phyloP scores from a whole-genome alignment of 2,888 invertebrate genomes.

The Helobdella robusta region DNA sequence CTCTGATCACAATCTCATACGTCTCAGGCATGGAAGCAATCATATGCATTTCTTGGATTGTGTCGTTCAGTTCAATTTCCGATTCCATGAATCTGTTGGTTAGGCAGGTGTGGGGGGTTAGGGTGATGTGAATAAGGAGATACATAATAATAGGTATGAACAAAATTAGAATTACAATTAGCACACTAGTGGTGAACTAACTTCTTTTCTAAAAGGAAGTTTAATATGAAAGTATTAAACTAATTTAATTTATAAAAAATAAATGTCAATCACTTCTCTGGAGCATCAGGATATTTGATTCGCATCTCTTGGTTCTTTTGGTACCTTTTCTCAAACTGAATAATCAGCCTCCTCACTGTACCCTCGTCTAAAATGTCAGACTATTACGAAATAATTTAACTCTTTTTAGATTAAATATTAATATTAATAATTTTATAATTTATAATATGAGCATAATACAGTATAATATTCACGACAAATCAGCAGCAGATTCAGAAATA shows the following conservation, averaged over 20 bases:
- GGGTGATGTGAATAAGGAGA: neutral
- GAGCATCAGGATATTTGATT: constrained; percentile 91
- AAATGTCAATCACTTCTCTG: constrained; percentile 67
- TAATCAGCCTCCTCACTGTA: constrained; percentile 73
- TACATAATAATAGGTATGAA: no score
- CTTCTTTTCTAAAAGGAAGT: no score
- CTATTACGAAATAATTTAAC: constrained; percentile 44
- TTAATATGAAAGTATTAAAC: neutral
- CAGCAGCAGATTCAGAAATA: no score
- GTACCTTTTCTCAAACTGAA: constrained; percentile 86
- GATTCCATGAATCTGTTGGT: constrained; percentile 80
- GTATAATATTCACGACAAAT: neutral
- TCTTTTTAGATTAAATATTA: neutral
- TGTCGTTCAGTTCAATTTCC: constrained; percentile 81
- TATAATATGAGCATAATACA: no score
- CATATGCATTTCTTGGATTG: constrained; percentile 76
- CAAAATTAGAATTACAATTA: neutral
- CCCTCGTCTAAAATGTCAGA: constrained; percentile 80
- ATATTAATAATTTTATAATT: neutral
- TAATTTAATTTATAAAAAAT: neutral
- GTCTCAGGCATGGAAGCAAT: constrained; percentile 89
- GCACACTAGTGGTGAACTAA: no score
- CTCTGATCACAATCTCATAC: constrained; percentile 76
- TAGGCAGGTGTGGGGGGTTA: no score
- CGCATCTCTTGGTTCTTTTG: constrained; percentile 92